Conservation (phyloP, 2,797 vertebrate genomes). For the Oreortyx pictus region DNA sequence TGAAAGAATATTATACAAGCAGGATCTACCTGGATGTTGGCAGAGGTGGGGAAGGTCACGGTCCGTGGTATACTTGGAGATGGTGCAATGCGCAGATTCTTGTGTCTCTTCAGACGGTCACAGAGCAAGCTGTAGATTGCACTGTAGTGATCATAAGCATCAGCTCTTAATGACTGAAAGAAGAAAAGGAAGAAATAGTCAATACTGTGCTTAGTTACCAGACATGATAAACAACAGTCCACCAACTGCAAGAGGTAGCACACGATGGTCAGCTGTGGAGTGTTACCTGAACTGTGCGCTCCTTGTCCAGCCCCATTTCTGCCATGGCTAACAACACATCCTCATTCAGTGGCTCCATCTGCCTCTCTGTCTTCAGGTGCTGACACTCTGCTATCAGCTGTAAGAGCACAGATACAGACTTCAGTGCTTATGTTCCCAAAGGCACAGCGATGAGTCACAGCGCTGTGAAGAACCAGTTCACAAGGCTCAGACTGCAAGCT, state of each 20-base stretch:
- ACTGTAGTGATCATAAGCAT: constrained; percentile 98
- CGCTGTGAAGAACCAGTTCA: rapidly evolving
- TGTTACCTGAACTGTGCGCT: constrained; percentile 92
- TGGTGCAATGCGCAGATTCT: constrained; percentile 87
- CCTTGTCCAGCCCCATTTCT: constrained; percentile 94
- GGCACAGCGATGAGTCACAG: background rate
- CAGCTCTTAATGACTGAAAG: constrained; percentile 90
- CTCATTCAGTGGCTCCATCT: constrained; percentile 92
- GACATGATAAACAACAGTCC: rapidly evolving
- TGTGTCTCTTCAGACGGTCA: constrained; percentile 94
- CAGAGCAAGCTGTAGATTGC: constrained; percentile 98
- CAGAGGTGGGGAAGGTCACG: constrained; percentile 83
- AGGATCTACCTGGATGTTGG: constrained; percentile 86
- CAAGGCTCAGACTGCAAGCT: background rate
- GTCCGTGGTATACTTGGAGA: constrained; percentile 86
- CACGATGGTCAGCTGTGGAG: rapidly evolving
- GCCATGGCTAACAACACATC: constrained; percentile 95
- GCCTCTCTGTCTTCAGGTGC: constrained; percentile 92
- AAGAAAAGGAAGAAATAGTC: background rate
- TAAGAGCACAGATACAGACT: background rate
- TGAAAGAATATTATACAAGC: rapidly evolving
- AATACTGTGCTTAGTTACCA: rapidly evolving
- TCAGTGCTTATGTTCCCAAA: constrained; percentile 65
- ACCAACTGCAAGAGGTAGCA: background rate
- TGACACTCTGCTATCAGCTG: constrained; percentile 95